Conservation (phyloP, 2,797 vertebrate species). For the Manis crassicaudata region DNA sequence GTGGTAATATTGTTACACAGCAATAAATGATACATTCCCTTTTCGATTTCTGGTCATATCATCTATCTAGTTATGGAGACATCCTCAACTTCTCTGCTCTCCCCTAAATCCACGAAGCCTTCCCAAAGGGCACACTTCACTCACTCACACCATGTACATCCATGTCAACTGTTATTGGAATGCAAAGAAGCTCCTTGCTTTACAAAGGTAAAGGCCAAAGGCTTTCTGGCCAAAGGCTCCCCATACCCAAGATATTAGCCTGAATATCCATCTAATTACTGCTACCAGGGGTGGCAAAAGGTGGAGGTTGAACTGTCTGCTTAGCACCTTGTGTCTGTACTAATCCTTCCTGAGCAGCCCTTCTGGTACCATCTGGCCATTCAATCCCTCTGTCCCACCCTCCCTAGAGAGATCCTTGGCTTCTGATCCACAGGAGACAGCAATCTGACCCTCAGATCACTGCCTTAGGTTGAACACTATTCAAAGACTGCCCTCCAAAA, state of each 20-base stretch:
- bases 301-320: not conserved
- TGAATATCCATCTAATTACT: not conserved
- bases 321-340: not conserved
- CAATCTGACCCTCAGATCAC: not conserved
- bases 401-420: not conserved
- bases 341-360: not conserved
- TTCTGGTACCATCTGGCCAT: not conserved
- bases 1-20: not conserved
- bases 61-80: not conserved
- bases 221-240: not conserved
- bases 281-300: not conserved
- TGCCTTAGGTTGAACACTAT: not conserved
- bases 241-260: not conserved
- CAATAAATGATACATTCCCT: not conserved
- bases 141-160: not conserved
- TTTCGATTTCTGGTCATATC: not conserved
- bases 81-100: not conserved
- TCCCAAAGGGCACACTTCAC: not conserved
- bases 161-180: not conserved
- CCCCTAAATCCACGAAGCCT: not conserved
- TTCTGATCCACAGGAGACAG: not conserved
- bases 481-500: not conserved
- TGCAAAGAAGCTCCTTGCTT: not conserved
- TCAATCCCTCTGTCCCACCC: not conserved
- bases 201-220: not conserved